These are phyloP conservation scores for Vespertilio murinus DNA, from an alignment of 2,797 vertebrate genomes.

Conservation along the genomic window DNA sequence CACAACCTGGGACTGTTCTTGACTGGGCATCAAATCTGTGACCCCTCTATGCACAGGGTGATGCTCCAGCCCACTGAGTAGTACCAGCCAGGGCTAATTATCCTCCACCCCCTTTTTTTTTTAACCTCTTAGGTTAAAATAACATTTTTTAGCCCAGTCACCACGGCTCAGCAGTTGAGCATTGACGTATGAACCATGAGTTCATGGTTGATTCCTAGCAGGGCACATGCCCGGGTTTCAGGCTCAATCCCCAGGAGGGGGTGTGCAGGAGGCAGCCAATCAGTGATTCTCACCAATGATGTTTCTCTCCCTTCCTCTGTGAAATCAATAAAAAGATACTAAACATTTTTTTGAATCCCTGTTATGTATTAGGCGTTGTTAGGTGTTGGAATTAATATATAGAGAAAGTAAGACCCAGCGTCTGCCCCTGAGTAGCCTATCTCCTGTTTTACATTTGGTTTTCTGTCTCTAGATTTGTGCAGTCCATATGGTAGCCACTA, in stretches of 20 bases:
- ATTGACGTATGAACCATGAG: too few species aligned
- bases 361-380: not conserved
- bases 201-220: too few species aligned
- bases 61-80: not conserved
- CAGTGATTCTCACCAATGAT: too few species aligned
- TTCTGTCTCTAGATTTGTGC: not conserved
- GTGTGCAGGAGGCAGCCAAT: too few species aligned
- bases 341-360: not conserved
- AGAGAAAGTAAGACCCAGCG: not conserved
- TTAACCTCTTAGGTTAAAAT: not conserved
- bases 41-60: not conserved
- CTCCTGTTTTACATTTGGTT: not conserved
- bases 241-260: too few species aligned
- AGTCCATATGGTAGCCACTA: not conserved
- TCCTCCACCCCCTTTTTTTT: not conserved
- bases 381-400: not conserved
- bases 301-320: too few species aligned
- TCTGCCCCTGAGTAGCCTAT: not conserved
- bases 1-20: not conserved
- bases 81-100: not conserved
- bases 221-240: too few species aligned
- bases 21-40: not conserved
- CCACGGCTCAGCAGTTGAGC: too few species aligned
- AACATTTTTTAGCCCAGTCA: not conserved
- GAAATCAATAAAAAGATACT: too few species aligned